Evolutionary conservation across 2,888 invertebrate species (phyloP), one percentile per base, ranked within the genome.

Genomic region (Drosophila anomelani): DNA sequence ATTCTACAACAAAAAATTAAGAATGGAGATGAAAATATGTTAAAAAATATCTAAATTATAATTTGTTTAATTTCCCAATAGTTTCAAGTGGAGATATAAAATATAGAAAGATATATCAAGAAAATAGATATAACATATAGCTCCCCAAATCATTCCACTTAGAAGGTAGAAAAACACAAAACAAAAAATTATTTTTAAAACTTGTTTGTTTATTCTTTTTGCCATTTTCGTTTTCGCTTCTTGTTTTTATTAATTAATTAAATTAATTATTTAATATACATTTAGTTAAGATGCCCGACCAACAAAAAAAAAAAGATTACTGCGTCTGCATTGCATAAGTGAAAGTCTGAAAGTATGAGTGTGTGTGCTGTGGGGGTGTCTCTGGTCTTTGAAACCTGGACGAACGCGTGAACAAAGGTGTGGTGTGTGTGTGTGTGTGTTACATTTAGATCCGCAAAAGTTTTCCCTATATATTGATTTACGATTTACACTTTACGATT

Each of bases 211-310:
- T 68, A 62, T 58, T 59, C 51, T 53, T 47, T 54, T 29, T 64
- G 38, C 53, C 54, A 56, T 39, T 60, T 59, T 75, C 43, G 41
- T 61, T 53, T 49, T 59, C 44, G 13, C 23, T 36, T 53, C 56
- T 46, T 51, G 69, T 73, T 73, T 63, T 61, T 59, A 66, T 70
- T 67, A 39, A 43, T 68, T 46, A 41, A 70, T 79, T 81, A 78
- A 79, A 79, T 87, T 79, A 78, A 70, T 76, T 76, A 85, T 85
- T 81, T 77, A 80, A 78, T 85, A 80, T 82, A 83, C 85, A 83
- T 72, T 76, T 76, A 85, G 71, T 85, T 85, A 81, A 77, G 63
- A 77, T 74, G 81, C 73, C 76, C 72, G 76, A 73, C 67, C 75
- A 76, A 73, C 68, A 53, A 51, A 34, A 51, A 46, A 46, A 32